phyloP scores from a whole-genome alignment of 2,888 invertebrate genomes.

The Diadegma fenestrale region DNA sequence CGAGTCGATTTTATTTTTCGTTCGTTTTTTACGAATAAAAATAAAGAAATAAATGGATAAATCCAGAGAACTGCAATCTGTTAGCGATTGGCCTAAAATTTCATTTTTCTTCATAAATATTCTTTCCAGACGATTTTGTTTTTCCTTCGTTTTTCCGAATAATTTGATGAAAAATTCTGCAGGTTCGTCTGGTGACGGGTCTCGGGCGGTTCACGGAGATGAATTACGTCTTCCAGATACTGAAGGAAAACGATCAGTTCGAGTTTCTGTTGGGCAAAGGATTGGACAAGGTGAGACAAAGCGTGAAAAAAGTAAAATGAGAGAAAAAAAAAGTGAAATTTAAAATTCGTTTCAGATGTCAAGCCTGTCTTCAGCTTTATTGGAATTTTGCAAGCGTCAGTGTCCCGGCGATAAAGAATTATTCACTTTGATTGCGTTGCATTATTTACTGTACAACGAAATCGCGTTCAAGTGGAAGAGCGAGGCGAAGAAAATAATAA shows the following conservation, averaged over 20 bases:
- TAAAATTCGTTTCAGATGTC: slow-evolving; percentile 73
- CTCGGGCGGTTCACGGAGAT: slow-evolving; percentile 95
- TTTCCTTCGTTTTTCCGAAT: not conserved
- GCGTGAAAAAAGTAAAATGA: not conserved
- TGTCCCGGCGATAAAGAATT: slow-evolving; percentile 92
- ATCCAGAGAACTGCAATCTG: too few species aligned
- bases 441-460: slow-evolving; percentile 94
- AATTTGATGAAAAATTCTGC: slow-evolving; percentile 43
- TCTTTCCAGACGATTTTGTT: too few species aligned
- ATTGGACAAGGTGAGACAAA: slow-evolving; percentile 84
- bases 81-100: too few species aligned
- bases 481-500: slow-evolving; percentile 88
- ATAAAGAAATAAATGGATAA: too few species aligned
- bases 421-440: slow-evolving; percentile 93
- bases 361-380: slow-evolving; percentile 86
- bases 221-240: slow-evolving; percentile 94
- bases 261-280: slow-evolving; percentile 93
- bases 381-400: slow-evolving; percentile 90
- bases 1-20: slow-evolving; percentile 17
- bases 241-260: slow-evolving; percentile 94
- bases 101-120: too few species aligned
- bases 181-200: slow-evolving; percentile 92
- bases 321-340: not conserved
- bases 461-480: slow-evolving; percentile 92
- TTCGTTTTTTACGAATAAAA: too few species aligned